A percentile compares a stretch with the other conserved stretches of the same genome.
phyloP scores from a whole-genome alignment of 2,888 invertebrate genomes.

The Caenorhabditis afra region DNA sequence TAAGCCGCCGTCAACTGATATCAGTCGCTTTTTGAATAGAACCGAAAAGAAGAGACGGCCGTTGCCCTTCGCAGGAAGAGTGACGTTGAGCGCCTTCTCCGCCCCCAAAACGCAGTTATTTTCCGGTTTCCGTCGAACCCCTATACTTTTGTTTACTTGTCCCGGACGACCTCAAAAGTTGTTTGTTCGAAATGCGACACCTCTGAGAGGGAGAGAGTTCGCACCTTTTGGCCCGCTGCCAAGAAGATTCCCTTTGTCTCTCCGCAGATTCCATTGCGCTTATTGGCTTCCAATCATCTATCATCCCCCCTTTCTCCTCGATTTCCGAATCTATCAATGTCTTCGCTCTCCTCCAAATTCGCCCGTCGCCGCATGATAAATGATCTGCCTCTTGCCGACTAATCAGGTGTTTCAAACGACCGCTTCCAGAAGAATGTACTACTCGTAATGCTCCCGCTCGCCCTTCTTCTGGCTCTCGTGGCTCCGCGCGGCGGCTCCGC shows the following conservation, averaged over 20 bases:
- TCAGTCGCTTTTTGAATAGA: too few species aligned
- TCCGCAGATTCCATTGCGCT: too few species aligned
- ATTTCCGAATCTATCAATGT: constrained; percentile 34
- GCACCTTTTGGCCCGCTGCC: constrained; percentile 52
- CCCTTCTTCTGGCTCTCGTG: constrained; percentile 11
- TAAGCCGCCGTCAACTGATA: too few species aligned
- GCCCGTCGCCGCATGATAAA: constrained; percentile 55
- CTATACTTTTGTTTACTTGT: constrained; percentile 46
- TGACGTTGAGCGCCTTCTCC: too few species aligned
- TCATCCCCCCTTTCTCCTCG: too few species aligned
- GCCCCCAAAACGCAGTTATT: too few species aligned
- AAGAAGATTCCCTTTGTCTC: constrained; percentile 13
- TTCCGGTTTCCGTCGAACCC: too few species aligned
- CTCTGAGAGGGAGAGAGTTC: constrained; percentile 28
- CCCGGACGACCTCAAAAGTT: constrained; percentile 32
- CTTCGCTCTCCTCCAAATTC: constrained; percentile 38
- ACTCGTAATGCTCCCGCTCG: constrained; percentile 11
- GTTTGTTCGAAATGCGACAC: constrained; percentile 51
- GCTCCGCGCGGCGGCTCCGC: constrained; percentile 5
- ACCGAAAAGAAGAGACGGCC: too few species aligned
- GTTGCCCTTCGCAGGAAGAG: too few species aligned
- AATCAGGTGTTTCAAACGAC: constrained; percentile 43
- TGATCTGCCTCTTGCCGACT: constrained; percentile 28
- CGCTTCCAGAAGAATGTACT: constrained; percentile 18
- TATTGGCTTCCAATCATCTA: constrained; percentile 36